Percentiles rank a stretch among this genome's conserved stretches.
These are phyloP conservation scores for Pogoniulus pusillus DNA, from an alignment of 2,797 vertebrate species.

Conservation along the genomic window DNA sequence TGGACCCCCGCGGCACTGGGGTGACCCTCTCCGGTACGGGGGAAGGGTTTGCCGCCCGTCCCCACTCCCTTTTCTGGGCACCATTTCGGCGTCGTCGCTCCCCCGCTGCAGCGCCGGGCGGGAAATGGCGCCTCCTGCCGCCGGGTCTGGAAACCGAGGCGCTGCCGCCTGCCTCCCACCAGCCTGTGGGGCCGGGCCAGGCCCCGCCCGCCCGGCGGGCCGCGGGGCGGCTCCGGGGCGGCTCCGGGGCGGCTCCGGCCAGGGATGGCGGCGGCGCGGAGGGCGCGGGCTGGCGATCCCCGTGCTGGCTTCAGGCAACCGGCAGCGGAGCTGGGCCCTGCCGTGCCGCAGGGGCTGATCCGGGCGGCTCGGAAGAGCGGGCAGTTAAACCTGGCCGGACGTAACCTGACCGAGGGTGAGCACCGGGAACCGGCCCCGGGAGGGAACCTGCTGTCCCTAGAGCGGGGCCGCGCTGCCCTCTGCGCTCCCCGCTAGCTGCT, in stretches of 20 bases:
- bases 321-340: constrained; percentile 49
- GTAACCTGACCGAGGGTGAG: constrained; percentile 85
- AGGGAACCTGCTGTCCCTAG: background rate
- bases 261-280: background rate
- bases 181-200: background rate
- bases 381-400: constrained; percentile 86
- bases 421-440: no score
- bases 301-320: constrained; percentile 78
- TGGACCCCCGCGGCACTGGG: no score
- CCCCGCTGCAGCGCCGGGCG: background rate
- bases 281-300: constrained; percentile 23
- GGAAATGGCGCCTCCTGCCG: background rate
- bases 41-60: background rate
- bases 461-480: background rate
- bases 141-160: no score
- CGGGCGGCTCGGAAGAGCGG: constrained; percentile 88
- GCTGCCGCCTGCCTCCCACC: background rate
- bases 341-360: constrained; percentile 69
- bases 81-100: background rate
- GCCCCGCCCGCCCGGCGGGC: background rate
- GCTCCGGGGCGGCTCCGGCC: background rate
- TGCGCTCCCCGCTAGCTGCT: no score
- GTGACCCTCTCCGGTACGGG: no score
- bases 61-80: background rate
- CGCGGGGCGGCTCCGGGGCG: background rate